A percentile compares a stretch with the other conserved stretches of the same genome.
These are phyloP conservation scores for Apogon talboti DNA, from an alignment of 2,797 vertebrate genomes.

Conservation along the genomic window DNA sequence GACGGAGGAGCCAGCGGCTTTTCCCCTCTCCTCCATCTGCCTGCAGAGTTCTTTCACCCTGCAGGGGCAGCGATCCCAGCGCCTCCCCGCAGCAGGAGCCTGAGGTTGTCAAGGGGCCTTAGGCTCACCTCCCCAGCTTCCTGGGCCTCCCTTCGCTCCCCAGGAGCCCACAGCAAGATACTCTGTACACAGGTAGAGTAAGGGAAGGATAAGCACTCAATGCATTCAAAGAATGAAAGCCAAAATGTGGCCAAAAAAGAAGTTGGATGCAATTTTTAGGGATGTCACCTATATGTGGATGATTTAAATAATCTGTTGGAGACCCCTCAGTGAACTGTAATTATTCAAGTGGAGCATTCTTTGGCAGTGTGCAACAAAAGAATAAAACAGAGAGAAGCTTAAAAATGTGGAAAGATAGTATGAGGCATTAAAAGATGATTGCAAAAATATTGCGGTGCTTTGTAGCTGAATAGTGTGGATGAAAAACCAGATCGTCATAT, in stretches of 20 bases:
- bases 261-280: not conserved
- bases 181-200: constrained; percentile 85
- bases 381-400: too few species aligned
- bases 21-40: constrained; percentile 86
- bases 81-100: constrained; percentile 78
- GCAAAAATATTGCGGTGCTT: too few species aligned
- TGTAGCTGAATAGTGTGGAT: too few species aligned
- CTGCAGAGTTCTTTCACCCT: constrained; percentile 94
- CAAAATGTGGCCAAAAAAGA: not conserved
- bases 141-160: constrained; percentile 92
- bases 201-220: not conserved
- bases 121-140: constrained; percentile 91
- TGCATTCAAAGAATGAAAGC: not conserved
- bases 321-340: too few species aligned
- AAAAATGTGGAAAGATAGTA: too few species aligned
- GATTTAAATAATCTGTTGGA: too few species aligned
- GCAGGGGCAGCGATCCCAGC: constrained; percentile 82
- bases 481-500: too few species aligned
- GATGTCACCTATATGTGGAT: too few species aligned
- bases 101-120: constrained; percentile 75
- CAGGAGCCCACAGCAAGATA: constrained; percentile 88
- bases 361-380: too few species aligned
- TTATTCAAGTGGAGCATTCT: too few species aligned
- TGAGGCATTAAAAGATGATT: too few species aligned
- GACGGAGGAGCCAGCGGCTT: constrained; percentile 58